Evolutionary conservation across 2,888 invertebrate species (phyloP), one percentile per base, ranked within the genome.

Genomic region (Hydroisotoma schaefferi): DNA sequence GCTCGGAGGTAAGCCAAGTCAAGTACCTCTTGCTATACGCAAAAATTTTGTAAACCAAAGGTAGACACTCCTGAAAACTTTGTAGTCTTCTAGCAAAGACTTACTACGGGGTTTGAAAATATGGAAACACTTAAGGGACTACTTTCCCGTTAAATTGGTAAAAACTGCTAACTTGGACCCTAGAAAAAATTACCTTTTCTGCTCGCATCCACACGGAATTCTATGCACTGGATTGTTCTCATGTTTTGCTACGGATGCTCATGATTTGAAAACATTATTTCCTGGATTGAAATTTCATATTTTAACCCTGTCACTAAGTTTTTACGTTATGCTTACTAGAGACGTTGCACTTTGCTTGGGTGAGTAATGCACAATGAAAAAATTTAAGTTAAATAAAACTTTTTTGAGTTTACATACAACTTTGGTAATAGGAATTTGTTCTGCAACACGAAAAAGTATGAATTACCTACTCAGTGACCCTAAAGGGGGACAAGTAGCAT

Each of bases 121-220:
- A 22, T 60, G 60, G 60, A 60, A 46, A 27, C 38, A 56, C 22
- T 60, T 56, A 46, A 18, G 20, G 38, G 40, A 48, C 20, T 60
- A 60, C 20, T 60, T 60, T 33, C 60, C 60, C 1, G 49, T 60
- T 2, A 55, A 49, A 15, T 78, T 95, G 43, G 84, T 90, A 1
- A 91, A 91, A 76, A 92, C 90, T 0, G 83, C 81, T 0, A 89
- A 94, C 2, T 75, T 97, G 56, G 86, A 88, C 71, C 85, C 92
- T 0, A 79, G 83, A 28, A 84, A 81, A 72, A 92, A 92, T 77
- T 95, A 95, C 75, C 79, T 95, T 18, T 83, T 92, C 61, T 90
- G 92, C 6, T 84, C 85, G 61, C 94, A 90, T 77, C 97, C 97
- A 0, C 97, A 97, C 77, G 97, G 97, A 1, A 80, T 93, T 0